Percentiles rank a stretch among this genome's conserved stretches.
These are phyloP conservation scores for Cervus canadensis DNA, from an alignment of 2,113 vertebrate genomes.

Conservation along the genomic window DNA sequence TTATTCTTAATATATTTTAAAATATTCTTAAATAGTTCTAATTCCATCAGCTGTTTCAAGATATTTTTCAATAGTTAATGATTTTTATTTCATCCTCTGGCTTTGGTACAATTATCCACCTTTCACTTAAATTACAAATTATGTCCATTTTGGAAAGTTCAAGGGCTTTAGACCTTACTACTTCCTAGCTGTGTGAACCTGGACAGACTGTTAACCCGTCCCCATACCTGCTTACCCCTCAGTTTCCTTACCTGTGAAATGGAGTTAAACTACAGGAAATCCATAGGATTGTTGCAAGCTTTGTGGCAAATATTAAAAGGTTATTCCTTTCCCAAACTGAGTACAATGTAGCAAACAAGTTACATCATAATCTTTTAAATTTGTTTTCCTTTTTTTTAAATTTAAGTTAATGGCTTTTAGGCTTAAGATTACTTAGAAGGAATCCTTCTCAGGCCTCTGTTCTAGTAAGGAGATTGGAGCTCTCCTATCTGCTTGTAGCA, in stretches of 20 bases:
- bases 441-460: neutral
- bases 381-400: neutral
- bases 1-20: neutral
- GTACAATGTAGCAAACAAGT: neutral
- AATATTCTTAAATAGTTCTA: conserved; percentile 12
- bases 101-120: neutral
- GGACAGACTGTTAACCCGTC: neutral
- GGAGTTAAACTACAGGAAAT: neutral
- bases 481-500: neutral
- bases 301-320: neutral
- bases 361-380: neutral
- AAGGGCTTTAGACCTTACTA: neutral
- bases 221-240: neutral
- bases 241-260: neutral
- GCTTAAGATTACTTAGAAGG: neutral
- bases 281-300: neutral
- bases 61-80: neutral
- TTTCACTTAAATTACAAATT: neutral
- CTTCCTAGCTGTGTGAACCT: neutral
- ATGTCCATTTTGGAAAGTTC: neutral
- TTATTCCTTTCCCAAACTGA: neutral
- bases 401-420: neutral
- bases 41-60: neutral
- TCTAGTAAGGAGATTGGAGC: neutral
- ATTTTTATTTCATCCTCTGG: neutral